Evolutionary conservation across 1,140 invertebrate species (phyloP), one percentile per base, ranked within the genome.

Genomic region (Penaeus chinensis): DNA sequence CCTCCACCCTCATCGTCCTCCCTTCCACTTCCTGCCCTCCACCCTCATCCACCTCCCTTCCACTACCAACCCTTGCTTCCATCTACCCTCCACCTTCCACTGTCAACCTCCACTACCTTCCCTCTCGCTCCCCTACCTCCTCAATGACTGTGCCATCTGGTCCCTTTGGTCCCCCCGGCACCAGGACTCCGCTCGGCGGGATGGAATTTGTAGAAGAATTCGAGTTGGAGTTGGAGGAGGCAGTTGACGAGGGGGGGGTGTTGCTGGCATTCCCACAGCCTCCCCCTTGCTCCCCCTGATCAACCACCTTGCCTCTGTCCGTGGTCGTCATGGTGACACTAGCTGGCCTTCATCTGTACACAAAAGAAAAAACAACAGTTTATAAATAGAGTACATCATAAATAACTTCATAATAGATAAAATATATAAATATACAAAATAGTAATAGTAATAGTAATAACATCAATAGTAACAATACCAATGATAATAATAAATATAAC

Each of bases 111-210:
- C 47, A 10, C 47, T 47, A 3, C 24, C 5, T 13, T 74, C 24
- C 69, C 24, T 47, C 62, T 37, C 3, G 74, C 13, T 62, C 66
- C 24, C 63, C 71, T 80, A 90, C 90, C 88, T 90, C 90, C 76
- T 90, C 90, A 76, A 90, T 90, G 61, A 90, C 88, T 66, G 90
- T 90, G 61, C 90, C 90, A 89, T 90, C 90, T 63, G 90, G 90
- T 77, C 90, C 90, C 79, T 90, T 90, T 8, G 90, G 90, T 62
- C 90, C 90, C 19, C 90, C 90, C 20, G 90, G 90, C 16, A 90
- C 90, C 32, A 90, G 74, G 16, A 86, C 84, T 22, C 90, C 90
- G 78, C 90, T 90, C 7, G 90, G 87, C 54, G 90, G 90, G 42
- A 89, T 88, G n/a, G 87, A 84, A 37, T 61, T 47, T 18, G 87